These are phyloP conservation scores for Cataglyphis albicans DNA, from an alignment of 2,888 invertebrate genomes.

Conservation along the genomic window DNA sequence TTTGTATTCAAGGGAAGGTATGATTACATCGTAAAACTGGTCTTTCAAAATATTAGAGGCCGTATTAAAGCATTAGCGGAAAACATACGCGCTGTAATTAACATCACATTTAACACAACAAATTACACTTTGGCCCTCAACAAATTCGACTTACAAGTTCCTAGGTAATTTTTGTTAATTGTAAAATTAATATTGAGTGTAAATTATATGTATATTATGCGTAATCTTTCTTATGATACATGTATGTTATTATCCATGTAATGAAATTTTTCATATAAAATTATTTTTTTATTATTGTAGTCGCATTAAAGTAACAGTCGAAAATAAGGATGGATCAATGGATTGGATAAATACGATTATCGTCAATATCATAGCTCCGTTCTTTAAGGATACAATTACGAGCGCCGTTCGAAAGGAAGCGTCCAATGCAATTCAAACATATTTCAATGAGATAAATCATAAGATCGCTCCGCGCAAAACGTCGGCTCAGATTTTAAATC, in stretches of 20 bases:
- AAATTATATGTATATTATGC: background rate
- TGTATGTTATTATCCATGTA: background rate
- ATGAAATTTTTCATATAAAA: background rate
- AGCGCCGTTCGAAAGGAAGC: background rate
- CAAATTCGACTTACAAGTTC: background rate
- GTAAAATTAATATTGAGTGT: background rate
- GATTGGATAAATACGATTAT: background rate
- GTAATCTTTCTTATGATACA: background rate
- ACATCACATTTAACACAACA: background rate
- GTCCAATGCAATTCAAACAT: background rate
- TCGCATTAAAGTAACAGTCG: background rate
- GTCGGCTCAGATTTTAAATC: background rate
- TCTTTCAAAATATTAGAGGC: background rate
- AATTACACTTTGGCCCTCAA: background rate
- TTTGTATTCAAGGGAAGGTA: constrained; percentile 35
- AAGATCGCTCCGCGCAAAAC: background rate
- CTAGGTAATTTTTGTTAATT: constrained; percentile 24
- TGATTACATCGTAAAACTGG: background rate
- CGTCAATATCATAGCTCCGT: background rate
- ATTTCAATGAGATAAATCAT: background rate
- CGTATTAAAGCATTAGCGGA: background rate
- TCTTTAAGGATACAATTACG: background rate
- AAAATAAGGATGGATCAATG: background rate
- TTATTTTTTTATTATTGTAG: constrained; percentile 16
- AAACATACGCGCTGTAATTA: background rate